Conservation (phyloP, 2,797 vertebrate species). For the Rhincodon typus region DNA sequence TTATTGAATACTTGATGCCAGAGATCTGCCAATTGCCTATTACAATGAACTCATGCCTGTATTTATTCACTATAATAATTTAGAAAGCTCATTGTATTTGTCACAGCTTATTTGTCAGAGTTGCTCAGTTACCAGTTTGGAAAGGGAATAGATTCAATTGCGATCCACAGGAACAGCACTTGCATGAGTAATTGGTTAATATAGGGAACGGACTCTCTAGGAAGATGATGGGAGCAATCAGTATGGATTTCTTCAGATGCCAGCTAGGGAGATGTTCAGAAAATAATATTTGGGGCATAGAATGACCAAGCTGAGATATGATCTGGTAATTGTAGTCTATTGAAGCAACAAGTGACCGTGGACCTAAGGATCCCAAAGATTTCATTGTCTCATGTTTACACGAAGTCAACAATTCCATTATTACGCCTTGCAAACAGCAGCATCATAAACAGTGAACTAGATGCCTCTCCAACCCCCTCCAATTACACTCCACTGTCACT, state of each 20-base stretch:
- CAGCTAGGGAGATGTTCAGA: background rate
- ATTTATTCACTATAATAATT: background rate
- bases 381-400: background rate
- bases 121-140: background rate
- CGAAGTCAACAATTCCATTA: background rate
- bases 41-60: background rate
- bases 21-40: background rate
- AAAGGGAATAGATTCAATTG: background rate
- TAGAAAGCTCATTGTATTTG: background rate
- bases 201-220: background rate
- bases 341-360: background rate
- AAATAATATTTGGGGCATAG: background rate
- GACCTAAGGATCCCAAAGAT: background rate
- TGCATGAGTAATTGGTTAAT: background rate
- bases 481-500: background rate
- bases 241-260: background rate
- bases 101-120: background rate
- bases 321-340: background rate
- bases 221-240: background rate
- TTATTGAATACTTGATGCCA: background rate
- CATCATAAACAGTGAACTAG: background rate
- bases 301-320: background rate
- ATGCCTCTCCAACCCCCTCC: background rate
- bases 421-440: background rate
- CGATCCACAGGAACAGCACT: background rate